Evolutionary conservation across 2,888 invertebrate species (phyloP).

Genomic region (Metacarcinus magister): DNA sequence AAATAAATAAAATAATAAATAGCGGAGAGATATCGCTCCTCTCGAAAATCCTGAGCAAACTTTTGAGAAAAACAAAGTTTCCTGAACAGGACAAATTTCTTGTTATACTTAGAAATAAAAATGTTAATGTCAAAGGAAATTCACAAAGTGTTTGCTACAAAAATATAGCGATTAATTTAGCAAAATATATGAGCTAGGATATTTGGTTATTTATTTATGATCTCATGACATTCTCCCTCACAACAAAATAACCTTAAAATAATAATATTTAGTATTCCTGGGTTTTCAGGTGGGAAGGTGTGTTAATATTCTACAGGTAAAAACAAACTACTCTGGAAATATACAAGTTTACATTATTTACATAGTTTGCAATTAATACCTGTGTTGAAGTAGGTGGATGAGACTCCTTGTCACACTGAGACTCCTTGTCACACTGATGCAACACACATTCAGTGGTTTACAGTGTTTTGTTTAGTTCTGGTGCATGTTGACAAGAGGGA

Average conservation of each 20-base stretch:
- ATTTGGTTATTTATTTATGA: background rate
- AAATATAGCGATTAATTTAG: background rate
- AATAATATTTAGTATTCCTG: constrained; percentile 8
- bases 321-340: constrained; percentile 1
- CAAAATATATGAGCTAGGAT: background rate
- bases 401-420: constrained; percentile 16
- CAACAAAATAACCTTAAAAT: background rate
- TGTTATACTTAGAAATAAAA: constrained; percentile 16
- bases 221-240: background rate
- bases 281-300: constrained; percentile 8
- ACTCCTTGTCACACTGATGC: background rate
- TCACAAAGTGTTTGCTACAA: background rate
- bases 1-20: constrained; percentile 38
- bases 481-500: background rate
- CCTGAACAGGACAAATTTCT: background rate
- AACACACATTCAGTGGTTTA: background rate
- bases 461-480: background rate
- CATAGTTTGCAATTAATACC: background rate
- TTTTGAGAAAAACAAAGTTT: constrained; percentile 1
- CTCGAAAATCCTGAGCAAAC: constrained; percentile 2
- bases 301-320: constrained; percentile 32
- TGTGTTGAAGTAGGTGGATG: background rate
- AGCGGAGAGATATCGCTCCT: background rate
- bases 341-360: constrained; percentile 49
- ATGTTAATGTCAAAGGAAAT: background rate